Evolutionary conservation across 1,140 invertebrate species (phyloP), one percentile per base, ranked within the genome.

Genomic region (Lucilia sericata): DNA sequence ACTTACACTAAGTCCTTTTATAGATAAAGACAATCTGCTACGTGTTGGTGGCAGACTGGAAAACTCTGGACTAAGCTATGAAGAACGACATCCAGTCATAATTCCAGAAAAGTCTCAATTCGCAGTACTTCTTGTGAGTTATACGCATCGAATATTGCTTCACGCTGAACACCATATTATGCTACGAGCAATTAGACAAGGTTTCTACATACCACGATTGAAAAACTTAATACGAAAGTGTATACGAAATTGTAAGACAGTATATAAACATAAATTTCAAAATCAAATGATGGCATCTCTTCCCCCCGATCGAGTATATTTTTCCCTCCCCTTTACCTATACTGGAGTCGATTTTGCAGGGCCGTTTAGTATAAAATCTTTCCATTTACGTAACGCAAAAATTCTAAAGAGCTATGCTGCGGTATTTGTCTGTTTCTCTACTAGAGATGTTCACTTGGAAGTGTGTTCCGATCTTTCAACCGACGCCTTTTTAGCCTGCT

Each of bases 301-400:
- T 70, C 86, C 86, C n/a, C 14, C 49, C 25, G 82, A 86, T 49
- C 30, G 86, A 51, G 60, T 70, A 21, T 83, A 51, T 13, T 84
- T 84, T n/a, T 85, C 83, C 1, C 30, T 80, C 19, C 36, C 36
- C 36, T 36, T 3, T 36, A 82, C 81, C 9, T 83, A 86, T 49
- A 86, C 84, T 21, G 86, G 85, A 14, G 84, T 87, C 2, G 86
- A 87, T 55, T 87, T 85, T 42, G 84, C 84, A 3, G 86, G 86
- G 2, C 42, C n/a, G 30, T 82, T 86, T 14, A 83, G 85, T 5
- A 74, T 74, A 21, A 74, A 74, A 30, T 25, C 25, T 25, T 74
- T 25, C 7, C 25, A n/a, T 8, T 12, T 75, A 25, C 9, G 30
- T 8, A 74, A 74, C 13, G 74, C 74, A 25, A 74, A 74, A 74